Base-by-base conservation (phyloP, 2,888 invertebrate genomes). In the Leptura quadrifasciata region DNA sequence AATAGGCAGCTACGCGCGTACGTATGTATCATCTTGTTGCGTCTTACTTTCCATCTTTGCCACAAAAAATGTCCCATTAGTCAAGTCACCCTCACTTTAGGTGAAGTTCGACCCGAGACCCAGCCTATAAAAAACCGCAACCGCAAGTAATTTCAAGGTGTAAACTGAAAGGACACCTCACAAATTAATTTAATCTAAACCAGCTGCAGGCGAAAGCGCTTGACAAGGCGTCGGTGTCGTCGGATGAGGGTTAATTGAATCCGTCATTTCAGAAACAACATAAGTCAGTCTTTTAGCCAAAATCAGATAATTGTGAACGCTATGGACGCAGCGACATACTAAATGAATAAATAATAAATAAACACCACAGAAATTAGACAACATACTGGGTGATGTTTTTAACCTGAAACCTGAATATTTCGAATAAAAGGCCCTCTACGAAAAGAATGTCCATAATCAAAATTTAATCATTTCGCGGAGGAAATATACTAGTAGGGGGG, bases 31-130 rank as follows among this genome's bases (percentile, higher is more conserved):
- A 60, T 60, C n/a, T 60, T 31, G 31, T 12, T 57, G 15, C 17
- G 15, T 12, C 6, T 31, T 27, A 1, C 60, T 15, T 21, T 58
- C 24, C 21, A 15, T 0, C 58, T 58, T 58, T 58, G 21, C 12
- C 60, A 60, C 27, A 60, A 17, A 60, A 60, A 60, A 60, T n/a
- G n/a, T n/a, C 31, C 27, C 31, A 31, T 60, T 31, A 60, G 27
- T 60, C 31, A 60, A 60, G 27, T 31, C 31, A 31, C 17, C 60
- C 60, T 60, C n/a, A n/a, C 8, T 31, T 4, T 12, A 31, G n/a
- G 31, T 27, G 60, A 24, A 9, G 21, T 60, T 60, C 17, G 27
- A 60, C 31, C 60, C 31, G 17, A 27, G 27, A 60, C 31, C 60
- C 31, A 9, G n/a, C 2, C 60, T 6, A 60, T 27, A 60, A 60